Conservation (phyloP, 2,797 vertebrate genomes). For the Chelidonichthys spinosus region DNA sequence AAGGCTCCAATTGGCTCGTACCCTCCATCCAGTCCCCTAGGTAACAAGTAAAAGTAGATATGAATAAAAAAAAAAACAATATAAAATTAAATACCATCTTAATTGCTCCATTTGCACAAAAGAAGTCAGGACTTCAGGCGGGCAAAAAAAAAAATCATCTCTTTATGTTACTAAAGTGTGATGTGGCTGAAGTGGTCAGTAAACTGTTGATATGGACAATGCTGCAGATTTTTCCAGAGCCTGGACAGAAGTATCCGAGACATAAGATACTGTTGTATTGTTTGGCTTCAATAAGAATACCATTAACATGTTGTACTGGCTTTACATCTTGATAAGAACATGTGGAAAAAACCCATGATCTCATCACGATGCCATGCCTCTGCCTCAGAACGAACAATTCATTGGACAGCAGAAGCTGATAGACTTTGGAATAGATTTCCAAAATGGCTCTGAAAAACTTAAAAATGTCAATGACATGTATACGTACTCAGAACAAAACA, state of each 20-base stretch:
- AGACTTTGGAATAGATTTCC: neutral
- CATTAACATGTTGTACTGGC: slow-evolving; percentile 17
- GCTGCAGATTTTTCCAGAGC: neutral
- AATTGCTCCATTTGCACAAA: neutral
- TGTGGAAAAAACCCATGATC: neutral
- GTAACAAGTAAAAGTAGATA: neutral
- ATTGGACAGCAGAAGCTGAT: neutral
- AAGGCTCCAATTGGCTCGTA: too few species aligned
- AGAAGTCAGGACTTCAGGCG: neutral
- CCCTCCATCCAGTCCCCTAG: too few species aligned
- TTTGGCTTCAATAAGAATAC: neutral
- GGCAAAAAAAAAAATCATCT: neutral
- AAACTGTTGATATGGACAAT: neutral
- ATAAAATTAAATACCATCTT: neutral
- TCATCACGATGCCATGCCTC: too few species aligned
- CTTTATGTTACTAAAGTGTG: neutral
- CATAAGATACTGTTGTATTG: slow-evolving; percentile 2
- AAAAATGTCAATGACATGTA: neutral
- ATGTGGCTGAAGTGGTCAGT: neutral
- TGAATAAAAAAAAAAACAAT: neutral
- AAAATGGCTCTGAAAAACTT: neutral
- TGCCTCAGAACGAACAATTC: neutral
- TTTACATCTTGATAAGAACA: slow-evolving; percentile 11
- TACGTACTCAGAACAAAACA: neutral
- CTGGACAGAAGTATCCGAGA: neutral